Base-by-base conservation (phyloP, 2,888 invertebrate species). In the Chesias legatella region DNA sequence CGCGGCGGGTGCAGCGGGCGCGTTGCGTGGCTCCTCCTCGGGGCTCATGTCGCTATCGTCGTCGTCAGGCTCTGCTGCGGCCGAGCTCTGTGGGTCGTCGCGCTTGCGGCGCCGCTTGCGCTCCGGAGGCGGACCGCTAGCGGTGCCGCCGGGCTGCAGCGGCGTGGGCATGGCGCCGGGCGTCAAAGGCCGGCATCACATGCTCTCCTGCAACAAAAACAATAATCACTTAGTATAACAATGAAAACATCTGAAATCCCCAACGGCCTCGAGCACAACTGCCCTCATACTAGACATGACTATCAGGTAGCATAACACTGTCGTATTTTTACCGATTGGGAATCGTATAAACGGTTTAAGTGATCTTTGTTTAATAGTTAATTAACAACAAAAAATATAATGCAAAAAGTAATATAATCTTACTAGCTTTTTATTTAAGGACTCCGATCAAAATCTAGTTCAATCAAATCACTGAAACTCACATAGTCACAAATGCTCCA, bases 21-120 rank as follows among this genome's bases (percentile, higher is more conserved):
- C 80, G 56, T 80, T 80, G 61, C 88, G 79, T 53, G 88, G 82
- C 85, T 91, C 78, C 89, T 91, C 80, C 89, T 91, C 81, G 78
- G 92, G 80, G 85, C 91, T 85, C 92, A 91, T 89, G 85, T 91
- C 85, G 90, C 92, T 86, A 92, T 92, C 79, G 91, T 92, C 89
- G 74, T 85, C 88, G 84, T 89, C 90, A 63, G 85, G 84, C 68
- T 84, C 85, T 72, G 89, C 89, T 60, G 89, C 73, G 60, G 82
- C 85, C 62, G 89, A 89, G 76, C 89, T 90, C 67, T 90, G 90
- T 56, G 90, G 90, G 73, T 90, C 90, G 83, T 90, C 90, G 79
- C 90, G 90, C 78, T 90, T 90, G 80, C 90, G 89, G 81, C 90
- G 88, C 81, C 90, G 89, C 88, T 90, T 90, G 82, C 90, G 86